phyloP scores from a whole-genome alignment of 2,113 vertebrate species.

The Bothrops jararaca region DNA sequence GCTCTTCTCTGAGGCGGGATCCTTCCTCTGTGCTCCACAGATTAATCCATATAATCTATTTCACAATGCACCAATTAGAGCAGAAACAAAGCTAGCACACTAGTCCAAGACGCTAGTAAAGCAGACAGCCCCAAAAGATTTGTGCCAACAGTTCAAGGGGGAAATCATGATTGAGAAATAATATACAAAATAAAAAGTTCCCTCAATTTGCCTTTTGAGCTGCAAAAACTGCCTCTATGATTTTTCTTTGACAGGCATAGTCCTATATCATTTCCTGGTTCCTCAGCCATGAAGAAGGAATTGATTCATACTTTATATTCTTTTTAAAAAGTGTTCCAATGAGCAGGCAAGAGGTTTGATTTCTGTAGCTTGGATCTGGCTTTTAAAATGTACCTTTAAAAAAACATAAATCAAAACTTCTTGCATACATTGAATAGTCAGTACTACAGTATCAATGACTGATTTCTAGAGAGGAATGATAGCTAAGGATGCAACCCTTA shows the following conservation, averaged over 20 bases:
- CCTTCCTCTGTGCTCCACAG: not conserved
- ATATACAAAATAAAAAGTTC: not conserved
- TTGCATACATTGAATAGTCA: not conserved
- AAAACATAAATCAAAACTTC: not conserved
- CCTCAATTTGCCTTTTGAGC: not conserved
- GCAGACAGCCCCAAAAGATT: not conserved
- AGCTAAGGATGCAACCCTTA: not conserved
- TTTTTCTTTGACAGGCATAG: not conserved
- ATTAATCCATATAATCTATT: slow-evolving; percentile 27
- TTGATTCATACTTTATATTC: not conserved
- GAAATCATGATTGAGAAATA: not conserved
- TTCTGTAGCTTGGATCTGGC: not conserved
- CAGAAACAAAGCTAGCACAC: slow-evolving; percentile 2
- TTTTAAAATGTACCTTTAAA: not conserved
- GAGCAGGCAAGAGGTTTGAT: not conserved
- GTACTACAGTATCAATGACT: not conserved
- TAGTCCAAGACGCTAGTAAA: slow-evolving; percentile 4
- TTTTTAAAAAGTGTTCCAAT: not conserved
- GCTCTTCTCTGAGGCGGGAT: not conserved
- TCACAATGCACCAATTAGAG: slow-evolving; percentile 24
- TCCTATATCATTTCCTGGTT: not conserved
- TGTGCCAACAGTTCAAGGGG: not conserved
- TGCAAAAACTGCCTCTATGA: not conserved
- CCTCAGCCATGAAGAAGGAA: not conserved
- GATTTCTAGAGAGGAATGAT: not conserved